Base-by-base conservation (phyloP, 2,797 vertebrate genomes). In the Euphonia xanthogaster region DNA sequence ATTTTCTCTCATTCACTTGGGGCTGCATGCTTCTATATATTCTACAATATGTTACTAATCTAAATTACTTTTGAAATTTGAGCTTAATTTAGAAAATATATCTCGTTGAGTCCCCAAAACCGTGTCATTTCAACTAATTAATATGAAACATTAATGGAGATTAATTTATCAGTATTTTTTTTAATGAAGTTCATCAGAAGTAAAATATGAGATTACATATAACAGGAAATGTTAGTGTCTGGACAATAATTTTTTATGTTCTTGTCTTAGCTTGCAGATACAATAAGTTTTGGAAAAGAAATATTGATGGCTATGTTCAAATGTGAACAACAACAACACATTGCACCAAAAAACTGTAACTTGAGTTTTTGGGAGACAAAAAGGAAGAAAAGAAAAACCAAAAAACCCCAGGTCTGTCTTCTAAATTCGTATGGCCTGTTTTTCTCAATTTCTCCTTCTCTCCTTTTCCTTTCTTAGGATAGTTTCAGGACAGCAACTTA, bases 371-470 rank as follows among this genome's bases (percentile, higher is more conserved):
- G 28, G 39, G 7, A 55, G 23, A 55, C 5, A 66, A n/a, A n/a
- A n/a, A n/a, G 6, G 14, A 48, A 76, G 10, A 39, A 77, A 63
- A 76, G n/a, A n/a, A 86, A 25, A 28, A 15, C 21, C 10, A 10
- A 27, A 55, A 17, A 17, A 16, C 40, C 8, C 18, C 19, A n/a
- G 6, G 12, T 33, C 17, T 50, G n/a, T 8, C 16, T 81, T 77
- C 42, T 61, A 55, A 74, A 77, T 42, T 39, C 0, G 0, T 45
- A 35, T 10, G 55, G 35, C 3, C 15, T 45, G 6, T n/a, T 76
- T 75, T 54, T 27, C 44, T 57, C 8, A 2, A 63, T 37, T 77
- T 75, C 18, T 58, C 16, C 23, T 76, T 45, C 53, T 71, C 8
- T 47, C 31, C 4, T 74, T 35, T 30, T 24, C 4, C 33, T 82